Evolutionary conservation across 2,888 invertebrate genomes (phyloP), one percentile per base, ranked within the genome.

Genomic region (Drosophila rubida): DNA sequence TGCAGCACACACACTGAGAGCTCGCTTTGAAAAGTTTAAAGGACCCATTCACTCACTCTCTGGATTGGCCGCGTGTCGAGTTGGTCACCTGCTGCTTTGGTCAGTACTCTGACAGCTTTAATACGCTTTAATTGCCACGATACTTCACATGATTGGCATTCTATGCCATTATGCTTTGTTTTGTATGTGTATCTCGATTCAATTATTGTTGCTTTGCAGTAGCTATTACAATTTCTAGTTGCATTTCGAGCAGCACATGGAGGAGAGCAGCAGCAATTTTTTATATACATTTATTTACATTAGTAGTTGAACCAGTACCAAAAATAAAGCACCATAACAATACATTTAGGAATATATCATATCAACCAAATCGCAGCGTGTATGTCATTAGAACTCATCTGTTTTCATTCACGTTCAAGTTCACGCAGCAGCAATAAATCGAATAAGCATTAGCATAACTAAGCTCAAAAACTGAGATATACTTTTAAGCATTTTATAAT

Each of bases 1-100:
- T 46, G 37, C 44, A 7, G 27, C 32, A 23, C 30, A 14, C 25
- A 48, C 50, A 45, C 13, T 45, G 13, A 44, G 19, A 19, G 14
- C 32, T 16, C 32, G 6, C 19, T 46, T 42, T 57, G n/a, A 48
- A 66, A 68, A 66, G 58, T 78, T 63, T 68, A 68, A 65, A 68
- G 37, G 14, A 14, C 55, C 16, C 58, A 27, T 27, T 8, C 32
- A 19, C n/a, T n/a, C 51, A 27, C 27, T 25, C 35, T 13, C 30
- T 37, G 35, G 41, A n/a, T 50, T 35, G 19, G 45, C 13, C 30
- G 58, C 45, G 61, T 71, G 46, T 54, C 46, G 27, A 57, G 53
- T 62, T 48, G 57, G 50, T 30, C 85, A 81, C 87, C 87, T 84
- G 85, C 87, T 84, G 81, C 8, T 78, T 23, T 60, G 75, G 75